Evolutionary conservation across 2,113 vertebrate genomes (phyloP).

Genomic region (Dendrocopos noguchii): DNA sequence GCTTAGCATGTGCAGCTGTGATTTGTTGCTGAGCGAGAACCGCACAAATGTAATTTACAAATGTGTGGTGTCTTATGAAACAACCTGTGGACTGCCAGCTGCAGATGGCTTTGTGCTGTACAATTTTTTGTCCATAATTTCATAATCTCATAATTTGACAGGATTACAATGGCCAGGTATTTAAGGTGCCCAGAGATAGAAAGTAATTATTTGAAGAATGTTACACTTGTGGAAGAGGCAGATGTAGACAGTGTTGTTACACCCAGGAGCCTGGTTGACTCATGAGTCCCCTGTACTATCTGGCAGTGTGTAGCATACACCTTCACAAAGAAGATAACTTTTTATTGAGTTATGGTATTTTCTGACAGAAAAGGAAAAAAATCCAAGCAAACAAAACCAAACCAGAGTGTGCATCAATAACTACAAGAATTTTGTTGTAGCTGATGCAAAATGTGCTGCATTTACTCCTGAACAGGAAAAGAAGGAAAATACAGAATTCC

Average conservation of each 20-base stretch:
- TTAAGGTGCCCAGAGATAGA: background rate
- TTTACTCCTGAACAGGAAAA: background rate
- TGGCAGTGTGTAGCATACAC: background rate
- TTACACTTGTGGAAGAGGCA: background rate
- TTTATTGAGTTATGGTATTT: background rate
- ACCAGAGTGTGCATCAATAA: background rate
- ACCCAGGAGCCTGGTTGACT: background rate
- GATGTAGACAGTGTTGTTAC: background rate
- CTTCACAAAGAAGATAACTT: background rate
- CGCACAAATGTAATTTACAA: constrained; percentile 48
- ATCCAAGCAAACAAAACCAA: background rate
- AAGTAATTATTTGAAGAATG: background rate
- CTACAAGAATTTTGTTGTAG: background rate
- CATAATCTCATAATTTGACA: constrained; percentile 35
- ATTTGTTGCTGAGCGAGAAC: constrained; percentile 1
- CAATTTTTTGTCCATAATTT: constrained; percentile 41
- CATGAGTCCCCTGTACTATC: background rate
- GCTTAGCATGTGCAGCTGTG: constrained; percentile 46
- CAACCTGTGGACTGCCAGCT: constrained; percentile 56
- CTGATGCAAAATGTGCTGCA: background rate
- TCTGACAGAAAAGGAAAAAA: background rate
- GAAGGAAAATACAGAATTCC: background rate
- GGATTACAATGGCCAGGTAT: background rate
- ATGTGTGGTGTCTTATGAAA: constrained; percentile 28
- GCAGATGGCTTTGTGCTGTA: constrained; percentile 37